Base-by-base conservation (phyloP, 2,113 vertebrate genomes). In the Lipophrys pholis region DNA sequence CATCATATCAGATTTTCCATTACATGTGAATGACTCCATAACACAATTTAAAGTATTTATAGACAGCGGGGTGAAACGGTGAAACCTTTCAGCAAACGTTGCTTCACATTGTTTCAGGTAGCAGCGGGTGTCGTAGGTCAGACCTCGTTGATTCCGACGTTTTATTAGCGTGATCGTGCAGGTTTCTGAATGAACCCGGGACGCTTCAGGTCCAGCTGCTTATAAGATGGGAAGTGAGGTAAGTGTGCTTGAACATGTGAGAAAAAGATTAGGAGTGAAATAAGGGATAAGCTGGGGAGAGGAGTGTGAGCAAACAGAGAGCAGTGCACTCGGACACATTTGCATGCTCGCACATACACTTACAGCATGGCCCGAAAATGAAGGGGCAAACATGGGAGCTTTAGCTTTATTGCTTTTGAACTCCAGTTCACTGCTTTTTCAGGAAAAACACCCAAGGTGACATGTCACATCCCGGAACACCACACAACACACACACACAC, bases 401-500 rank as follows among this genome's bases (percentile, higher is more conserved):
- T 68, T 57, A 56, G 45, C 78, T 53, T 38, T 69, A 50, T 70
- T 64, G 45, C 45, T 74, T 76, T 65, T 67, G 60, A 59, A 40
- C 57, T 71, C 41, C 40, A 53, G 51, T 53, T 73, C 7, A 15
- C 10, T 53, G 61, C 43, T 69, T 67, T 53, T 53, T 41, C 43
- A 58, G 1, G 6, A 41, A 69, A 76, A 87, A 79, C 81, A 83
- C 81, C 81, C 79, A 86, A 68, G 49, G 54, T 76, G 71, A 67
- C 67, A 12, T 54, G 46, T 76, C 49, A 73, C 42, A 51, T 50
- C 41, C 12, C 14, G n/a, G n/a, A 55, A 53, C 42, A 6, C 41
- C 42, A 6, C 41, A 42, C 41, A 41, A 42, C 41, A 42, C 41
- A 54, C 21, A 60, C 17, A 38, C 40, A 64, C 49, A 63, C 15